Evolutionary conservation across 2,113 vertebrate genomes (phyloP), one percentile per base, ranked within the genome.

Genomic region (Chamaetylas fuelleborni): DNA sequence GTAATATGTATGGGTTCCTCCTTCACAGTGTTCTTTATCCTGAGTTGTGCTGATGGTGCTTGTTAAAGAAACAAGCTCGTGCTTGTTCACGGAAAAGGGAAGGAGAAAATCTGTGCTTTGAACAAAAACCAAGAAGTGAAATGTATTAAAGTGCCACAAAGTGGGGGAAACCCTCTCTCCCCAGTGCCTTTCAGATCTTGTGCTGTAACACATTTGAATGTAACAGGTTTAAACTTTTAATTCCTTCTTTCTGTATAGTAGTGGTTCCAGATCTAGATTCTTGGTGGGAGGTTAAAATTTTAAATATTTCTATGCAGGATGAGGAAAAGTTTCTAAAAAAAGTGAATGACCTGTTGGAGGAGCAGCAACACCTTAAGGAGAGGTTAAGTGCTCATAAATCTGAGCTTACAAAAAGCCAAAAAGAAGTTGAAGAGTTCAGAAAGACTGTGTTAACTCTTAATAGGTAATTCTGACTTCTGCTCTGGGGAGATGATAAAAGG

Each of bases 341-440:
- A 1, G 98, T 99, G 65, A 97, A 99, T 34, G 97, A 98, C 61
- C 90, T 93, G 77, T 83, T 98, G 97, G 95, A 80, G 12, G 96
- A 98, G 78, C 94, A 97, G 48, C 92, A 97, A 50, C 98, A 98
- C 23, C 90, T 98, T 77, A 98, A 98, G 89, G 97, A 98, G 34
- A 36, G 62, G 62, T 85, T 98, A 89, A 94, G 81, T 42, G 81
- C 81, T n/a, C 98, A 98, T 96, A 99, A 97, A 51, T 91, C 93
- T n/a, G 91, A 97, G 26, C 54, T 97, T 60, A 64, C 92, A 24
- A 95, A 98, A 81, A 92, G 89, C 54, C 99, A 99, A 78, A 96
- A 88, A 61, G 97, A 98, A 78, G 88, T 98, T 76, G 98, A 99
- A 64, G 98, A 98, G 88, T 97, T 97, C 53, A 97, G 97, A 72